phyloP scores from a whole-genome alignment of 2,113 vertebrate genomes.

The Rhodinocichla rosea region DNA sequence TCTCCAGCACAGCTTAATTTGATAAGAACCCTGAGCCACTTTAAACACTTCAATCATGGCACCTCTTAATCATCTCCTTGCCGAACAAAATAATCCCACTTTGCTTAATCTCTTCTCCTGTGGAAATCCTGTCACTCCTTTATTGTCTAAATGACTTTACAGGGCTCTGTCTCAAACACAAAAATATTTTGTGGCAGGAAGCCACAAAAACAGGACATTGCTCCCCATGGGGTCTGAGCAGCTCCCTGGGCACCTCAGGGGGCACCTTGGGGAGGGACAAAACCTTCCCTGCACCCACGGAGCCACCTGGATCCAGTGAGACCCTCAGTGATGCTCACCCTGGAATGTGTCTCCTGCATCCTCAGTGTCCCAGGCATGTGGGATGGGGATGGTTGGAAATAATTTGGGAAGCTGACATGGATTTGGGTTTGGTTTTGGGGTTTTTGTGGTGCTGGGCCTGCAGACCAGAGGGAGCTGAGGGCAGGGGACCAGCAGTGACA shows the following conservation, averaged over 20 bases:
- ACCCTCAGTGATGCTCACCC: background rate
- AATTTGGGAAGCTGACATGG: background rate
- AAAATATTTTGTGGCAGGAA: background rate
- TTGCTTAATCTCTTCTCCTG: conserved; percentile 55
- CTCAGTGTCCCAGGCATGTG: rapidly evolving
- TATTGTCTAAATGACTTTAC: conserved; percentile 41
- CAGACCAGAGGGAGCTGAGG: background rate
- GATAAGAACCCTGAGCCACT: conserved; percentile 61
- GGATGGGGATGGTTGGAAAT: background rate
- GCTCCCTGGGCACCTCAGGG: rapidly evolving
- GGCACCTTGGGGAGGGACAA: background rate
- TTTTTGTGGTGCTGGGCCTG: background rate
- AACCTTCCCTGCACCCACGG: rapidly evolving
- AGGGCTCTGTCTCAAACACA: background rate
- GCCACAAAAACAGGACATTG: background rate
- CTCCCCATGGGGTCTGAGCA: background rate
- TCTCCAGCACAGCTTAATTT: conserved; percentile 50
- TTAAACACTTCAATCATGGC: conserved; percentile 61
- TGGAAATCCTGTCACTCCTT: conserved; percentile 60
- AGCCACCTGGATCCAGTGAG: background rate
- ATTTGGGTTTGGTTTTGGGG: background rate
- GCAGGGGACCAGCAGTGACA: background rate
- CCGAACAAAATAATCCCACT: conserved; percentile 68
- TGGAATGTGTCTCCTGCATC: rapidly evolving
- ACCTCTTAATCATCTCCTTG: conserved; percentile 58